phyloP scores from a whole-genome alignment of 2,888 invertebrate species.

The Molanna angustata region DNA sequence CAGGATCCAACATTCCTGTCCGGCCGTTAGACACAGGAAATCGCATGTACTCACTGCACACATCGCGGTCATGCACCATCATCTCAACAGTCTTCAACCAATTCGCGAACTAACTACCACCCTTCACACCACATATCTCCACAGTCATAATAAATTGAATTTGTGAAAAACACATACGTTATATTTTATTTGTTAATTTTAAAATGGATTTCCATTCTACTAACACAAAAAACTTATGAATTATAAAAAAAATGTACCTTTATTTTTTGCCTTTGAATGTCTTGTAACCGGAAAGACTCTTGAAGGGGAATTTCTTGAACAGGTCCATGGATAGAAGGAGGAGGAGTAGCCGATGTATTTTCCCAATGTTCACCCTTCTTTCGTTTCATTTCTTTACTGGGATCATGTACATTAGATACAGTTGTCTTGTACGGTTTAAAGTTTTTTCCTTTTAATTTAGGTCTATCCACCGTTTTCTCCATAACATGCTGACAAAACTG shows the following conservation, averaged over 20 bases:
- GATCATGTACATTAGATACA: constrained; percentile 53
- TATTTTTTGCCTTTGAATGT: constrained; percentile 48
- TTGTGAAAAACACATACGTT: too few species aligned
- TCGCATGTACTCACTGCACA: too few species aligned
- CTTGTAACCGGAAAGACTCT: constrained; percentile 58
- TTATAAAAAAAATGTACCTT: constrained; percentile 36
- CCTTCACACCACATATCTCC: too few species aligned
- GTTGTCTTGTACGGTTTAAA: constrained; percentile 62
- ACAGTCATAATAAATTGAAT: too few species aligned
- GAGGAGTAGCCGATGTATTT: constrained; percentile 62
- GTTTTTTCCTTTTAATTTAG: constrained; percentile 40
- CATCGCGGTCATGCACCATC: too few species aligned
- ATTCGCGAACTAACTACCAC: too few species aligned
- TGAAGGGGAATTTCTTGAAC: constrained; percentile 52
- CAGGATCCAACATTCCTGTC: too few species aligned
- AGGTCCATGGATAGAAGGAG: constrained; percentile 54
- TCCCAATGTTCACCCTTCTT: constrained; percentile 58
- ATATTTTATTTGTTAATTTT: too few species aligned
- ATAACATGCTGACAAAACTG: constrained; percentile 52
- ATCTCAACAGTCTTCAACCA: too few species aligned
- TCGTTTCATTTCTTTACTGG: constrained; percentile 51
- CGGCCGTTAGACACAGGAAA: too few species aligned
- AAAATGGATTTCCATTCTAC: too few species aligned
- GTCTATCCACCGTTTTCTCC: constrained; percentile 49
- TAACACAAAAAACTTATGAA: too few species aligned